Conservation (phyloP, 2,888 invertebrate species). For the Geophilus truncorum region DNA sequence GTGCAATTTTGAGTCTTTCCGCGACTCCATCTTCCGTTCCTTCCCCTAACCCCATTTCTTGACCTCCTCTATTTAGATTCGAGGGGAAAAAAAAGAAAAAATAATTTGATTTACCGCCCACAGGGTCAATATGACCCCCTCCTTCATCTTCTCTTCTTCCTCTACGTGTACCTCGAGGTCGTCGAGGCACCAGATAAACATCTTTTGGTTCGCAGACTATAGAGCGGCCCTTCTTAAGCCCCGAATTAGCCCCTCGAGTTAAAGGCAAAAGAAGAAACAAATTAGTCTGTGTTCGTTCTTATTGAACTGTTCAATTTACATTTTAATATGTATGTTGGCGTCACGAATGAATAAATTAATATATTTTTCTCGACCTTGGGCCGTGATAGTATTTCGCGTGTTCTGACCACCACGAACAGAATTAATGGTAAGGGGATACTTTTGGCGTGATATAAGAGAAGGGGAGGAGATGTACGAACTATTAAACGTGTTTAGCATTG, state of each 20-base stretch:
- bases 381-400: background rate
- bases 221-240: background rate
- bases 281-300: background rate
- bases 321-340: background rate
- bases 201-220: background rate
- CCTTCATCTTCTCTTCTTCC: background rate
- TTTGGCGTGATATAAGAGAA: slow-evolving; percentile 7
- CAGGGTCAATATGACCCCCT: slow-evolving; percentile 16
- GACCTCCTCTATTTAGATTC: slow-evolving; percentile 7
- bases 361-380: background rate
- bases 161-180: slow-evolving; percentile 9
- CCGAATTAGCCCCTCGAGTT: slow-evolving; percentile 18
- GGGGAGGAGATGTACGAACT: background rate
- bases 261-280: background rate
- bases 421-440: background rate
- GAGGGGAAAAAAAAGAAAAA: background rate
- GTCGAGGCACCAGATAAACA: background rate
- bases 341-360: background rate
- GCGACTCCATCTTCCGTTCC: background rate
- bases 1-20: background rate
- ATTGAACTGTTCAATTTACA: background rate
- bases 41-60: slow-evolving; percentile 9
- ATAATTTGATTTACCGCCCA: slow-evolving; percentile 12
- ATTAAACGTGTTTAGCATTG: background rate
- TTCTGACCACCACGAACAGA: background rate